Conservation (phyloP, 1,140 invertebrate species). For the Triops cancriformis region DNA sequence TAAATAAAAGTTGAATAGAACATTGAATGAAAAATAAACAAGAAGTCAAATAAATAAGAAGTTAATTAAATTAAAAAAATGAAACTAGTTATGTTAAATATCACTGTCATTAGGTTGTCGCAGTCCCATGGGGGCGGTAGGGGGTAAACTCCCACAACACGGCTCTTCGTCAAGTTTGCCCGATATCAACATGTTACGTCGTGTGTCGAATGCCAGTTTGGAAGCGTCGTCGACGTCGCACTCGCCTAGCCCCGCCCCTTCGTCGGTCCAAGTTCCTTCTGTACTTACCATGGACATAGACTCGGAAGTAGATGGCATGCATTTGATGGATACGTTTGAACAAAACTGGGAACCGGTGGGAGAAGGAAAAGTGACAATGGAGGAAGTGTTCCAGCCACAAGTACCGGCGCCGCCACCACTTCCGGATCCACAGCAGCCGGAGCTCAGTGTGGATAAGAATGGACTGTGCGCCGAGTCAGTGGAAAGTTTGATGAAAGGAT, state of each 20-base stretch:
- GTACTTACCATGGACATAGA: conserved; percentile 33
- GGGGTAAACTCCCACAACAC: conserved; percentile 22
- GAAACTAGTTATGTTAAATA: neutral
- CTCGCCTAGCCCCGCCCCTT: conserved; percentile 25
- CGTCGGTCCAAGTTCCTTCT: conserved; percentile 24
- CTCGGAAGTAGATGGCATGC: conserved; percentile 16
- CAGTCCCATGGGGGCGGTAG: conserved; percentile 25
- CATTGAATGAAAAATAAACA: too few species aligned
- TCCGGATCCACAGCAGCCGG: conserved; percentile 16
- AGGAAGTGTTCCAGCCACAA: conserved; percentile 7
- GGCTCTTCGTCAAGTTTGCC: conserved; percentile 15
- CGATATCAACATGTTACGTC: conserved; percentile 23
- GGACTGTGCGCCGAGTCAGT: neutral
- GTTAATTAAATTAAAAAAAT: too few species aligned
- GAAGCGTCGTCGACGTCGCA: conserved; percentile 31
- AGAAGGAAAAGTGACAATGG: neutral
- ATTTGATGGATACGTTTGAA: conserved; percentile 39
- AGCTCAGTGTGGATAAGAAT: neutral
- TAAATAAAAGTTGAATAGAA: too few species aligned
- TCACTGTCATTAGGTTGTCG: conserved; percentile 24
- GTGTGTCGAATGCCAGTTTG: conserved; percentile 26
- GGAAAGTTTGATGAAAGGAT: conserved; percentile 20
- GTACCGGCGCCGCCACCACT: conserved; percentile 17
- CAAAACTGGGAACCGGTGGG: conserved; percentile 28
- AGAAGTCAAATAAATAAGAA: too few species aligned